A percentile compares a stretch with the other conserved stretches of the same genome.
Conservation (phyloP, 1,140 invertebrate species). For the Leucophenga varia region DNA sequence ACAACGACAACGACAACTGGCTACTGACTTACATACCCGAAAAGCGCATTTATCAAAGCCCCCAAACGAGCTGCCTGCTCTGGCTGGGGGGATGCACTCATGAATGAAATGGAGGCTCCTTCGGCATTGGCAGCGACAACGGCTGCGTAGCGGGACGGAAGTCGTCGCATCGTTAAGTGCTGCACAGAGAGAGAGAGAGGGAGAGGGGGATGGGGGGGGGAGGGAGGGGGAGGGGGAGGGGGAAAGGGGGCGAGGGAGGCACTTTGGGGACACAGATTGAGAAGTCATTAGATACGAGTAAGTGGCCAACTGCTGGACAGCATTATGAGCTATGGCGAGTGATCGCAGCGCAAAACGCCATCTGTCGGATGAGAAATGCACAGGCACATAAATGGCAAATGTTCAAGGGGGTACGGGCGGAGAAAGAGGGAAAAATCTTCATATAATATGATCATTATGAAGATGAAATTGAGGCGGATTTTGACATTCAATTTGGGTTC, state of each 20-base stretch:
- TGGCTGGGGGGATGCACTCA: conserved; percentile 8
- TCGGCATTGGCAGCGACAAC: conserved; percentile 21
- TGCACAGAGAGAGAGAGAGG: conserved; percentile 11
- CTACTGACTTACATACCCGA: conserved; percentile 52
- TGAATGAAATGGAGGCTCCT: conserved; percentile 29
- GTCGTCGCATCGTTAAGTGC: conserved; percentile 15
- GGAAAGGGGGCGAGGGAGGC: conserved; percentile 1
- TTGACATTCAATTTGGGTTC: no score
- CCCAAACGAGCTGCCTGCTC: conserved; percentile 16
- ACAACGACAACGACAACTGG: conserved; percentile 36
- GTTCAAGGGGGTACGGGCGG: no score
- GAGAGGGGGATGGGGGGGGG: neutral
- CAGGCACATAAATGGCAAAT: conserved; percentile 11
- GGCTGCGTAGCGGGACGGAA: conserved; percentile 14
- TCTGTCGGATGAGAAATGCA: conserved; percentile 1
- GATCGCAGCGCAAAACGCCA: no score
- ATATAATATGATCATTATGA: no score
- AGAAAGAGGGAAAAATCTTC: no score
- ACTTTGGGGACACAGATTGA: conserved; percentile 49
- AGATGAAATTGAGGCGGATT: no score
- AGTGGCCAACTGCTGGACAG: conserved; percentile 21
- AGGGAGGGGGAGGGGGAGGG: conserved; percentile 10
- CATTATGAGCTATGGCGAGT: conserved; percentile 35
- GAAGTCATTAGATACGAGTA: conserved; percentile 43
- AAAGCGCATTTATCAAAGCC: conserved; percentile 50